Evolutionary conservation across 2,888 invertebrate species (phyloP).

Genomic region (Synanthedon andrenaeformis): DNA sequence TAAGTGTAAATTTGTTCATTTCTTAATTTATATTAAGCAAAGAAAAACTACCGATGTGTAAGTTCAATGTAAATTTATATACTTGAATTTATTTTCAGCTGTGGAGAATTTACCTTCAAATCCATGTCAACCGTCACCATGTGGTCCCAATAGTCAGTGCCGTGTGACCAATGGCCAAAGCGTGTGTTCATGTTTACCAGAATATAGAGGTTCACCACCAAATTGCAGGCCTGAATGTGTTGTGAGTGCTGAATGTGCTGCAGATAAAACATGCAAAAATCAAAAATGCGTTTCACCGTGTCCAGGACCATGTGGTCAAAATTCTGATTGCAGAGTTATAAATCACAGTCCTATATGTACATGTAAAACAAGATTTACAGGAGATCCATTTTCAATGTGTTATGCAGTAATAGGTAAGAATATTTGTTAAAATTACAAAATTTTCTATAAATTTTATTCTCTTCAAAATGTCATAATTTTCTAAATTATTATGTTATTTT

Average conservation of each 20-base stretch:
- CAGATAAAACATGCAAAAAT: slow-evolving; percentile 74
- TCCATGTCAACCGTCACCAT: slow-evolving; percentile 73
- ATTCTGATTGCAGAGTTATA: slow-evolving; percentile 77
- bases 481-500: slow-evolving; percentile 4
- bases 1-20: slow-evolving; percentile 19
- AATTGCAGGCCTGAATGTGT: slow-evolving; percentile 80
- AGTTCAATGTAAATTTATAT: not conserved
- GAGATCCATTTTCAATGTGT: slow-evolving; percentile 77
- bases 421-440: not conserved
- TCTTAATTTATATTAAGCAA: not conserved
- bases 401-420: slow-evolving; percentile 54
- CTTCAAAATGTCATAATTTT: not conserved
- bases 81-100: slow-evolving; percentile 22
- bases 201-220: slow-evolving; percentile 76
- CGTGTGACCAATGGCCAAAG: slow-evolving; percentile 70
- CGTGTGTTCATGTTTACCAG: slow-evolving; percentile 78
- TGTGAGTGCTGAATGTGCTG: slow-evolving; percentile 76
- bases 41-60: not conserved
- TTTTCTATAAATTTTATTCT: not conserved
- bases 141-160: slow-evolving; percentile 75
- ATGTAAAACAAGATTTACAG: slow-evolving; percentile 71
- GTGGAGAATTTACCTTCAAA: slow-evolving; percentile 40
- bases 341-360: slow-evolving; percentile 80
- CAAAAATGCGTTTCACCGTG: slow-evolving; percentile 80
- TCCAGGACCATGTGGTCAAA: slow-evolving; percentile 77